Base-by-base conservation (phyloP, 2,888 invertebrate genomes). In the Drosophila glabriapex region DNA sequence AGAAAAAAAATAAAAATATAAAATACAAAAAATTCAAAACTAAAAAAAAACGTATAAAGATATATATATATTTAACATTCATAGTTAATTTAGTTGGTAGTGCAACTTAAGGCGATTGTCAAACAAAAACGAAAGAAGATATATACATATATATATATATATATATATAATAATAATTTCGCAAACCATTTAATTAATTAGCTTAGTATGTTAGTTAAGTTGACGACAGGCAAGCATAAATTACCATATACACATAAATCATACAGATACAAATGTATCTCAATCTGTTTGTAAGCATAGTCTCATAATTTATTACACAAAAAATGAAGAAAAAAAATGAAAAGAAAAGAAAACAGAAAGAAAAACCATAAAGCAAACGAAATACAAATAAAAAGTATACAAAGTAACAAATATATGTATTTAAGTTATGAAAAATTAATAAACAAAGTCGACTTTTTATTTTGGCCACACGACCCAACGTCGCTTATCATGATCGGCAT, bases 401-500 rank as follows among this genome's bases (percentile, higher is more conserved):
- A 76, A 78, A 83, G 60, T 53, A 37, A 77, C 41, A 58, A 70
- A 73, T 68, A 81, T 68, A 85, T 86, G 89, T 86, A 90, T 86
- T 90, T 86, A 86, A 90, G 90, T 86, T 86, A 86, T 86, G 90
- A 88, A 90, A 84, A 90, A 86, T 86, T 86, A 86, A 88, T 90
- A 85, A 90, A 69, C 72, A 65, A 60, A 80, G 52, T 68, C 73
- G 74, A 70, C 66, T 85, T 88, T 84, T 85, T 58, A 74, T 78
- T 74, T 68, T 50, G 52, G 43, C 53, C 25, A 61, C 62, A 62
- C 59, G 53, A 75, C 46, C 59, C 52, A 31, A 19, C 53, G 39
- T 14, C 50, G 41, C 68, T 80, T 82, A 85, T 88, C 83, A 35
- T 56, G 80, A 88, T 80, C 67, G 50, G 52, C 46, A 6, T 55